These are phyloP conservation scores for Dermatemys mawii DNA, from an alignment of 2,113 vertebrate genomes.

Conservation along the genomic window DNA sequence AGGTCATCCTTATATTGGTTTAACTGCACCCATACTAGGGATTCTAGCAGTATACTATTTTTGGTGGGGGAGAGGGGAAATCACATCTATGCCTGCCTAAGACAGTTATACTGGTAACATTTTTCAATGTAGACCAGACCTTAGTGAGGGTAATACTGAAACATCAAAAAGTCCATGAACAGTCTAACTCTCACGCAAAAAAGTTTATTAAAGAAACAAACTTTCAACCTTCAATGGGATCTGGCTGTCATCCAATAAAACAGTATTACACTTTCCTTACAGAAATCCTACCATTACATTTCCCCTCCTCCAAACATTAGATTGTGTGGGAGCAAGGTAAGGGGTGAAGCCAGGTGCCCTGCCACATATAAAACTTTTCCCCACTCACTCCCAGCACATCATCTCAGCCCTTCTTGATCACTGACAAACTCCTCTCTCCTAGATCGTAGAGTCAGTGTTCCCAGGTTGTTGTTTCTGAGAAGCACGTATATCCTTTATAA, in stretches of 20 bases:
- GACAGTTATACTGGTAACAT: not conserved
- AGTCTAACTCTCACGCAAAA: slow-evolving; percentile 33
- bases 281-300: slow-evolving; percentile 55
- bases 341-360: slow-evolving; percentile 40
- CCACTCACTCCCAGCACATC: slow-evolving; percentile 65
- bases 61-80: not conserved
- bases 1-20: not conserved
- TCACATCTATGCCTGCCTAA: not conserved
- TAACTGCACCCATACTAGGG: not conserved
- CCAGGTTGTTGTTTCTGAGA: too few relatives aligned
- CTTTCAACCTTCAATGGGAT: slow-evolving; percentile 56
- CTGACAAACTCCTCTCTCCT: not conserved
- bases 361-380: slow-evolving; percentile 41
- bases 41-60: not conserved
- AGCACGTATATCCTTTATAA: too few relatives aligned
- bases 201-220: slow-evolving; percentile 51
- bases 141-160: slow-evolving; percentile 12
- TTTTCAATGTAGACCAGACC: not conserved
- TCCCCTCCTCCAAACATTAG: slow-evolving; percentile 66
- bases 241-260: slow-evolving; percentile 65
- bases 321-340: slow-evolving; percentile 57
- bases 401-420: slow-evolving; percentile 28
- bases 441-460: not conserved
- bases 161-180: slow-evolving; percentile 33
- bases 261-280: slow-evolving; percentile 63